Evolutionary conservation across 1,140 invertebrate genomes (phyloP).

Genomic region (Trachelipus rathkii): DNA sequence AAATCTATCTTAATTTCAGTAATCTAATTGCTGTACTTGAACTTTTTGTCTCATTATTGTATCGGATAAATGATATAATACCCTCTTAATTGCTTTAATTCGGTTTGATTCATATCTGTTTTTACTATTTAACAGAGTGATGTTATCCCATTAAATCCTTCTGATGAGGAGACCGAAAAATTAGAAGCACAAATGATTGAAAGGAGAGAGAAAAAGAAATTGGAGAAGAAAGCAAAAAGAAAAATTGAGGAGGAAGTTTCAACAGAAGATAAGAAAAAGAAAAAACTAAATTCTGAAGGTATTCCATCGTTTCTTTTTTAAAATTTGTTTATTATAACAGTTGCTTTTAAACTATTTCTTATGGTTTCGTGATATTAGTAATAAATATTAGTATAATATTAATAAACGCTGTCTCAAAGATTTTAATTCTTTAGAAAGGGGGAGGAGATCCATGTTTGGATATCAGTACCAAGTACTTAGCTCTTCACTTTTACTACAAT

Average conservation of each 20-base stretch:
- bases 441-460: too few species aligned
- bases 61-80: too few species aligned
- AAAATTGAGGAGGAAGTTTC: background rate
- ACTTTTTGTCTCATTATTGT: too few species aligned
- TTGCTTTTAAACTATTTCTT: background rate
- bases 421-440: too few species aligned
- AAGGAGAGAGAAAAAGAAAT: background rate
- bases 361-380: background rate
- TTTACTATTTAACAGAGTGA: background rate
- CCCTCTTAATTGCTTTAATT: too few species aligned
- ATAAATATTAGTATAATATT: too few species aligned
- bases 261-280: background rate
- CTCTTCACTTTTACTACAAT: too few species aligned
- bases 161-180: background rate
- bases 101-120: background rate
- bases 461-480: too few species aligned
- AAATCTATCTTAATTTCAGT: too few species aligned
- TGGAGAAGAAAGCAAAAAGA: background rate
- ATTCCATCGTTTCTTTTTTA: background rate
- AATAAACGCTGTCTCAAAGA: too few species aligned
- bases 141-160: background rate
- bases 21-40: too few species aligned
- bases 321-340: background rate
- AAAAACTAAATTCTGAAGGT: background rate
- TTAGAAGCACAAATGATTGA: background rate